Evolutionary conservation across 2,888 invertebrate species (phyloP), one percentile per base, ranked within the genome.

Genomic region (Thymelicus sylvestris): DNA sequence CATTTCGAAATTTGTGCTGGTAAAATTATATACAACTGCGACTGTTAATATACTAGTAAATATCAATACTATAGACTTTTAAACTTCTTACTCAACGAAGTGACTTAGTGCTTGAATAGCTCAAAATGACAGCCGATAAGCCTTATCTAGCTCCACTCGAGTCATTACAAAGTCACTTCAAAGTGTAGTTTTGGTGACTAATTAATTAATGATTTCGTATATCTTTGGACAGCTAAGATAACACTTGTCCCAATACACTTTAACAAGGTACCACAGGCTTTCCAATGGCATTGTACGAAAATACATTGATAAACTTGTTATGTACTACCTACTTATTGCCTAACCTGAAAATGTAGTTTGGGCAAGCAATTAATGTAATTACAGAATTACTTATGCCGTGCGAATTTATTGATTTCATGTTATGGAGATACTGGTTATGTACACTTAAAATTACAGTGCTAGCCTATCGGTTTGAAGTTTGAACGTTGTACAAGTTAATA

Each of bases 301-400:
- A 52, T 52, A 52, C 19, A 52, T 52, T 52, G n/a, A 52, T 52
- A 52, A 19, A 50, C 48, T 50, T 52, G 19, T 15, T 52, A 50
- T n/a, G n/a, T n/a, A n/a, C n/a, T n/a, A n/a, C n/a, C 48, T 50
- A 6, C 48, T n/a, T 50, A 15, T 50, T 52, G 50, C 50, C 19
- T 19, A 52, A 52, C 15, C 50, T n/a, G 50, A 52, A 44, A 63
- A 15, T 41, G 55, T 55, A n/a, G 47, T 68, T 62, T 57, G 31
- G 38, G 62, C 55, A n/a, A 61, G 39, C 67, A 61, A 62, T 67
- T 67, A 67, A 67, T 52, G 19, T 24, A 52, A 61, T 67, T 62
- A 50, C 61, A 44, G 38, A 66, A 47, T 52, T 52, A 52, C 50
- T 52, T 52, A 52, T 19, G 15, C 50, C 50, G 8, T 44, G 12